Evolutionary conservation across 2,113 vertebrate genomes (phyloP).

Genomic region (Orycteropus afer): DNA sequence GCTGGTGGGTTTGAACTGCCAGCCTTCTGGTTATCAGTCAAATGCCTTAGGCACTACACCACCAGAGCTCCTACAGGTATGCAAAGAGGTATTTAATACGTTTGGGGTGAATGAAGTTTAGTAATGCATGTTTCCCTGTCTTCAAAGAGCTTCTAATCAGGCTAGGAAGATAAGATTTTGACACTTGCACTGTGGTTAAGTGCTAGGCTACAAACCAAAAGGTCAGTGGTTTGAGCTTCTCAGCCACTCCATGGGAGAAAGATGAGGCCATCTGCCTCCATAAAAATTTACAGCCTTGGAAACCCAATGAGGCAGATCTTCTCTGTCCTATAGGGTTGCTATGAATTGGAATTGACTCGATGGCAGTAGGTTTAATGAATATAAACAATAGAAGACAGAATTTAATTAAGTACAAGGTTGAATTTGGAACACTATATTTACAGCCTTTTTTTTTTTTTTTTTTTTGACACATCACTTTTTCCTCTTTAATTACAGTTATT

Average conservation of each 20-base stretch:
- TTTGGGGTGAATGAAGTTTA: neutral
- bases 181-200: neutral
- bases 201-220: neutral
- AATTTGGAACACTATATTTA: neutral
- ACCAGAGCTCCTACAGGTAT: neutral
- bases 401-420: neutral
- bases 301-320: neutral
- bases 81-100: neutral
- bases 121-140: neutral
- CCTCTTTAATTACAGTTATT: constrained; percentile 13
- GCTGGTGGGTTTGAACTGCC: too few relatives aligned
- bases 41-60: too few relatives aligned
- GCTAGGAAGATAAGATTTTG: neutral
- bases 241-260: neutral
- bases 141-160: neutral
- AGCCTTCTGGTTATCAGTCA: too few relatives aligned
- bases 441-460: neutral
- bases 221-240: neutral
- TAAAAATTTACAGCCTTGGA: neutral
- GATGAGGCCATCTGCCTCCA: neutral
- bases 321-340: neutral
- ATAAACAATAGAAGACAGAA: neutral
- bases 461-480: neutral
- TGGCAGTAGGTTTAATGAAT: neutral
- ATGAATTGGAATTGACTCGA: neutral